phyloP scores from a whole-genome alignment of 2,888 invertebrate genomes.

The Nematopogon swammerdamellus region DNA sequence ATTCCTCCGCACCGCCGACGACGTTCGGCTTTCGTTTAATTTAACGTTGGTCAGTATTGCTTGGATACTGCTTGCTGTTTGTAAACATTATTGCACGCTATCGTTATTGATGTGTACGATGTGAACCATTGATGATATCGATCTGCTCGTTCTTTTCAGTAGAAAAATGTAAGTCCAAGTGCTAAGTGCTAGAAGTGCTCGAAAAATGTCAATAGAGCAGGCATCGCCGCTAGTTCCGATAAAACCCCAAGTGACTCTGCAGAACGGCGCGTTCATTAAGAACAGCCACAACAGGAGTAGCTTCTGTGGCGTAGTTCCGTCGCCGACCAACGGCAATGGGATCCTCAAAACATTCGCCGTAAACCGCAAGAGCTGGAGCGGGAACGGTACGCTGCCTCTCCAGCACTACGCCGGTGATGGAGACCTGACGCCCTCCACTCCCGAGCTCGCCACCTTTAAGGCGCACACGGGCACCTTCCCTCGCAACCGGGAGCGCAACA shows the following conservation, averaged over 20 bases:
- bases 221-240: slow-evolving; percentile 51
- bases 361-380: slow-evolving; percentile 55
- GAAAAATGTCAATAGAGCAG: slow-evolving; percentile 54
- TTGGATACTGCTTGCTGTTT: background rate
- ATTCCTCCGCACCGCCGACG: background rate
- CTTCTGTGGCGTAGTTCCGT: slow-evolving; percentile 48
- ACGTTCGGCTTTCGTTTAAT: background rate
- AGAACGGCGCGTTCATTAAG: slow-evolving; percentile 50
- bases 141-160: background rate
- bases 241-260: slow-evolving; percentile 44
- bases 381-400: slow-evolving; percentile 48
- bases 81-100: background rate
- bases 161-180: background rate
- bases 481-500: slow-evolving; percentile 47
- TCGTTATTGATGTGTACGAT: too few species aligned
- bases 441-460: slow-evolving; percentile 46
- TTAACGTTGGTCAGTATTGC: background rate
- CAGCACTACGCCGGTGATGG: slow-evolving; percentile 27
- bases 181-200: slow-evolving; percentile 17
- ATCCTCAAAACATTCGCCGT: slow-evolving; percentile 50
- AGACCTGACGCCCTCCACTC: slow-evolving; percentile 27
- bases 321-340: slow-evolving; percentile 39
- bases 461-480: slow-evolving; percentile 51
- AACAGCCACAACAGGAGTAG: slow-evolving; percentile 54
- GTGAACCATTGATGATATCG: too few species aligned